phyloP scores from a whole-genome alignment of 2,888 invertebrate genomes.

The Troglohyphantes excavatus region DNA sequence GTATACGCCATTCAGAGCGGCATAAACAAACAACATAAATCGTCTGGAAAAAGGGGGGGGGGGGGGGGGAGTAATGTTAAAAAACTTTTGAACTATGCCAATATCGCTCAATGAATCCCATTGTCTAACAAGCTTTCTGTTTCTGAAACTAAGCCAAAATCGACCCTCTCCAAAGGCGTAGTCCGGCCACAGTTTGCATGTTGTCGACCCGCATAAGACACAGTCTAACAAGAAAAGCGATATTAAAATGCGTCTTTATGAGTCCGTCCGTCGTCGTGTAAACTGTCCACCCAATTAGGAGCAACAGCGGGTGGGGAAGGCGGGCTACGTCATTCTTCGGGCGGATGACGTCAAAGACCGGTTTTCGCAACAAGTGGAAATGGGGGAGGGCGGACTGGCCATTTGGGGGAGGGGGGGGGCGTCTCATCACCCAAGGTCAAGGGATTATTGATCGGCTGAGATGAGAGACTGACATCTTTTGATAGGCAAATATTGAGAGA shows the following conservation, averaged over 20 bases:
- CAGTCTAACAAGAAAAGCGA: constrained; percentile 24
- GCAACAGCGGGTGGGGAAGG: constrained; percentile 16
- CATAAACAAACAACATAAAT: no score
- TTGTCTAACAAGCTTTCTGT: not conserved
- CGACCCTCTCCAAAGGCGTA: not conserved
- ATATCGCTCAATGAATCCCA: not conserved
- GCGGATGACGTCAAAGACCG: constrained; percentile 68
- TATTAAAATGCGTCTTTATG: constrained; percentile 75
- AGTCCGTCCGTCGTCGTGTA: constrained; percentile 52
- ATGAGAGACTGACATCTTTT: constrained; percentile 24
- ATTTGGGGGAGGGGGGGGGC: constrained; percentile 15
- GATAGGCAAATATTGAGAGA: constrained; percentile 25
- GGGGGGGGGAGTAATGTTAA: no score
- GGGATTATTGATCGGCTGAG: constrained; percentile 60
- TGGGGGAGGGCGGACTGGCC: constrained; percentile 5
- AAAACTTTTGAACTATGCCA: no score
- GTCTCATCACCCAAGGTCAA: constrained; percentile 28
- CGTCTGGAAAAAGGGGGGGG: no score
- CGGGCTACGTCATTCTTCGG: constrained; percentile 55
- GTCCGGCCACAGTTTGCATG: not conserved
- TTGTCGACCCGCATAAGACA: not conserved
- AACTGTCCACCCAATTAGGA: constrained; percentile 74
- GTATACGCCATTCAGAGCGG: no score
- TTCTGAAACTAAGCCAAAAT: not conserved
- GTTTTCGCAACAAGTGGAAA: constrained; percentile 68